Evolutionary conservation across 2,888 invertebrate species (phyloP).

Genomic region (Drosophila quasianomalipes): DNA sequence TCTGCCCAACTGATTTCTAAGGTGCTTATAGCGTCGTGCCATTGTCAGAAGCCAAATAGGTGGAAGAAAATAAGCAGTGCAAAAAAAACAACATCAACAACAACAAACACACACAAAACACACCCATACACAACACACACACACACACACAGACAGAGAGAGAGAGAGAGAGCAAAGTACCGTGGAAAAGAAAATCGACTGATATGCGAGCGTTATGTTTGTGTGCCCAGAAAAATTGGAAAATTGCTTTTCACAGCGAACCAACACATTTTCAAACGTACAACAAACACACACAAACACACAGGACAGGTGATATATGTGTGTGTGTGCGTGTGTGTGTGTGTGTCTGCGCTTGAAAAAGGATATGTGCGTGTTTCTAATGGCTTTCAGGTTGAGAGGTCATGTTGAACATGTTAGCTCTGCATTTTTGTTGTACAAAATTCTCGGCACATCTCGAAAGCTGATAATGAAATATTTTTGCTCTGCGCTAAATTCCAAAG

Average conservation of each 20-base stretch:
- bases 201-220: slow-evolving; percentile 45
- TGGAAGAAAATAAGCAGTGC: slow-evolving; percentile 49
- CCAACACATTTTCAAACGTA: slow-evolving; percentile 15
- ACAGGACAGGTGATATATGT: not conserved
- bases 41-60: slow-evolving; percentile 59
- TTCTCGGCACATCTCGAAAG: slow-evolving; percentile 17
- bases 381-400: slow-evolving; percentile 48
- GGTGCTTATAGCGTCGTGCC: slow-evolving; percentile 54
- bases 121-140: not conserved
- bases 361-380: slow-evolving; percentile 56
- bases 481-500: slow-evolving; percentile 34
- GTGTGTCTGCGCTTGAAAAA: slow-evolving; percentile 15
- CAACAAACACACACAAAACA: not conserved
- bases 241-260: slow-evolving; percentile 34
- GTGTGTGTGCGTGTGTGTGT: slow-evolving; percentile 14
- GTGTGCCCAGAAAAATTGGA: slow-evolving; percentile 40
- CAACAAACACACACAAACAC: slow-evolving; percentile 4
- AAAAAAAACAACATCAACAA: slow-evolving; percentile 19
- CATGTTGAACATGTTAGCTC: slow-evolving; percentile 36
- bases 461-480: slow-evolving; percentile 58
- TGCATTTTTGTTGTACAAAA: slow-evolving; percentile 24
- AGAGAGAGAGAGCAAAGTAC: slow-evolving; percentile 2
- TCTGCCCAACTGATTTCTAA: slow-evolving; percentile 59
- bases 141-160: not conserved
- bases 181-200: slow-evolving; percentile 18